Base-by-base conservation (phyloP, 2,888 invertebrate genomes). In the Fabriciana adippe region DNA sequence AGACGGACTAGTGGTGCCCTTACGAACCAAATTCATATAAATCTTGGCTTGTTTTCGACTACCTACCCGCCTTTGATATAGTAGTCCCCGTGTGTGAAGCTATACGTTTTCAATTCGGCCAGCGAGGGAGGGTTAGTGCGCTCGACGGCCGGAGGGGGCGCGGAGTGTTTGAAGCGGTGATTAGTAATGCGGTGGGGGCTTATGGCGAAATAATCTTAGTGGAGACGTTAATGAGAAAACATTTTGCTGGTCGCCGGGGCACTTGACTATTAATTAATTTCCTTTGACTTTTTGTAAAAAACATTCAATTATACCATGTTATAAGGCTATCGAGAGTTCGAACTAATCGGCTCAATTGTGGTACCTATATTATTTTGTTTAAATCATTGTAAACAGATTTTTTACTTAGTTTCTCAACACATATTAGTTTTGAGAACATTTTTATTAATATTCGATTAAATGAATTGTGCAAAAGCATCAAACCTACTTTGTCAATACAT, bases 131-230 rank as follows among this genome's bases (percentile, higher is more conserved):
- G 78, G 76, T 76, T 77, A 82, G 84, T 81, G 81, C 78, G 79
- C 80, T 78, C 76, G 73, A 71, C 75, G 79, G 73, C 77, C 77
- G 74, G 73, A 76, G 80, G 81, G 84, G 80, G 78, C 75, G 75
- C 73, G 75, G 77, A 79, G 77, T 84, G 86, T 86, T 87, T 84
- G 85, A 85, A 83, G 83, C 82, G 75, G 84, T 87, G 87, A 88
- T 88, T 88, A 86, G 87, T 87, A 86, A 84, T 82, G 84, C 80
- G 81, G 82, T 76, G 81, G 84, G 81, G 77, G 79, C 81, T 83
- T 85, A 85, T 85, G 81, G 84, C 79, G 78, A 85, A 86, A 88
- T 87, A 87, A 87, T 88, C 87, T 87, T 83, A 85, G 82, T 81
- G 79, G 80, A 84, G 82, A 80, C 81, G 81, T 81, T 87, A 87